Evolutionary conservation across 2,113 vertebrate genomes (phyloP).

Genomic region (Sminthopsis crassicaudata): DNA sequence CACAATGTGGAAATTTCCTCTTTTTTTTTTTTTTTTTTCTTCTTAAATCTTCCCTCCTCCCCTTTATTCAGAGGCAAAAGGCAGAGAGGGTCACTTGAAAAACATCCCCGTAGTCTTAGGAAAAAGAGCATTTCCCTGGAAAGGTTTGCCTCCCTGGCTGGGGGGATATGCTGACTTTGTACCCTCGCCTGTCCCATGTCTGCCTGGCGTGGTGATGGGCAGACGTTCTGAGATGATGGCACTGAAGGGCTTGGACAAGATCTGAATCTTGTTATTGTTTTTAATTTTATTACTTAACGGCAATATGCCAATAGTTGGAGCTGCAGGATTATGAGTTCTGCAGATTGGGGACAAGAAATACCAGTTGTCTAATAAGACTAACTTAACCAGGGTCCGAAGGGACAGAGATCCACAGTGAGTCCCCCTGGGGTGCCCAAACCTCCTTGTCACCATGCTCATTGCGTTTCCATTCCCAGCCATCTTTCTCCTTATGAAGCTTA

Average conservation of each 20-base stretch:
- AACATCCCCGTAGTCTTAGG: slow-evolving; percentile 24
- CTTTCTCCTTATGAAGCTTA: slow-evolving; percentile 18
- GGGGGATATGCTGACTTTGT: rapidly evolving
- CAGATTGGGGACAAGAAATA: background rate
- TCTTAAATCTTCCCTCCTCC: background rate
- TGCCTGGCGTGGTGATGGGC: background rate
- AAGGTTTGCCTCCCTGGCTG: background rate
- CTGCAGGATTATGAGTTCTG: background rate
- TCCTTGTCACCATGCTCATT: slow-evolving; percentile 32
- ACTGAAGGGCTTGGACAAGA: background rate
- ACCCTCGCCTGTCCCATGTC: background rate
- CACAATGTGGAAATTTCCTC: slow-evolving; percentile 86
- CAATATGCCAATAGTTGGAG: slow-evolving; percentile 29
- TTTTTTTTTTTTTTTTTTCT: slow-evolving; percentile 10
- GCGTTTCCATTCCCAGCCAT: slow-evolving; percentile 33
- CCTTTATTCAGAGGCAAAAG: slow-evolving; percentile 65
- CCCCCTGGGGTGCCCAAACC: background rate
- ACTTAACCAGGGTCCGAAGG: background rate
- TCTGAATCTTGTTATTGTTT: background rate
- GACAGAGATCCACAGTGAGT: slow-evolving; percentile 24
- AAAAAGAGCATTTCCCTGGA: background rate
- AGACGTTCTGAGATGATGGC: background rate
- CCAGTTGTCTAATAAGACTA: background rate
- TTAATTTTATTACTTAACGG: background rate
- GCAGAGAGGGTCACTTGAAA: slow-evolving; percentile 77